phyloP scores from a whole-genome alignment of 2,888 invertebrate species.

The Drosophila flavopinicola region DNA sequence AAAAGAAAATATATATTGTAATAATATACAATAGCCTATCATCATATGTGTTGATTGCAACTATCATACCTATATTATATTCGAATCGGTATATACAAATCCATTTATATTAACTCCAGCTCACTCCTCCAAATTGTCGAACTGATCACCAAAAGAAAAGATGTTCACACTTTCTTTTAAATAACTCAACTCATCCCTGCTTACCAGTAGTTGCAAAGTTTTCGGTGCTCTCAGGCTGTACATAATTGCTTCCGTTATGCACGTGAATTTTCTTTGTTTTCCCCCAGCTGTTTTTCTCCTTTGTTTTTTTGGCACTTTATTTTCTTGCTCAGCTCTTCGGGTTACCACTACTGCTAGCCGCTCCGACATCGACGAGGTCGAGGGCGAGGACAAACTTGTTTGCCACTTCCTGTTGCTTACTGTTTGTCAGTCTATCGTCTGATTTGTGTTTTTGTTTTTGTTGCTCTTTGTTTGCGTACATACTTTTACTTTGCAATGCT shows the following conservation, averaged over 20 bases:
- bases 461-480: conserved; percentile 33
- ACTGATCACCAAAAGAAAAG: too few relatives aligned
- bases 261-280: conserved; percentile 72
- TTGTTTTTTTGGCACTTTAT: conserved; percentile 59
- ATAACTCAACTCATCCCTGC: conserved; percentile 8
- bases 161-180: too few relatives aligned
- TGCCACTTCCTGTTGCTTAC: conserved; percentile 71
- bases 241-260: conserved; percentile 76
- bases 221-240: conserved; percentile 60
- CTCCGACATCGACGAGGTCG: background rate
- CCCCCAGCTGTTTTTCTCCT: conserved; percentile 21
- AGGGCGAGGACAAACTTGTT: conserved; percentile 53
- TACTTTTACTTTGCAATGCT: conserved; percentile 59
- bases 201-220: conserved; percentile 1
- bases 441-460: conserved; percentile 59
- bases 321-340: conserved; percentile 35
- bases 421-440: conserved; percentile 50
- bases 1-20: too few relatives aligned
- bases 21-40: too few relatives aligned
- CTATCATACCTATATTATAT: too few relatives aligned
- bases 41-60: too few relatives aligned
- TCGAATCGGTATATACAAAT: too few relatives aligned
- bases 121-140: background rate
- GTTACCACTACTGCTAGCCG: background rate
- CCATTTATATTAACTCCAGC: too few relatives aligned